Percentiles rank a stretch among this genome's conserved stretches.
Evolutionary conservation across 2,888 invertebrate species (phyloP).

Genomic region (Ochropacha duplaris): DNA sequence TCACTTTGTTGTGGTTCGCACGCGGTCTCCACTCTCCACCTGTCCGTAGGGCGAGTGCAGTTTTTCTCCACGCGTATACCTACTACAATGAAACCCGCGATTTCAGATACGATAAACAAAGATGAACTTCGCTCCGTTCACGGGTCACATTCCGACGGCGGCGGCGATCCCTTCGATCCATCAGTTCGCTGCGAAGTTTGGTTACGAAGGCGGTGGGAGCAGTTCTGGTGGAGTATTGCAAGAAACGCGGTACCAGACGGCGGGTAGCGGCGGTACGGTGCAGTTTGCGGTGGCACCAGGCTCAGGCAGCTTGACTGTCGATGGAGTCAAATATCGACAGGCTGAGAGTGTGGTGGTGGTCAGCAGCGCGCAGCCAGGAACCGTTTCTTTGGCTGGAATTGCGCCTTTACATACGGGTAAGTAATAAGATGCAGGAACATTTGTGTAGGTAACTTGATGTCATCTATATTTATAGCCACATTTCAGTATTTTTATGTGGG

Average conservation of each 20-base stretch:
- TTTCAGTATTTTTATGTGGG: too few relatives aligned
- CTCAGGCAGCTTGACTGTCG: slow-evolving; percentile 52
- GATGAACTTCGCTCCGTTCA: slow-evolving; percentile 95
- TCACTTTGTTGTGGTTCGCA: slow-evolving; percentile 47
- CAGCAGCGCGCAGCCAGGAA: slow-evolving; percentile 79
- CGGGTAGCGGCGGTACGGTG: slow-evolving; percentile 48
- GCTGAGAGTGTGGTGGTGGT: slow-evolving; percentile 79
- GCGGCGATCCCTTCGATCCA: slow-evolving; percentile 91
- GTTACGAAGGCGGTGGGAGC: slow-evolving; percentile 69
- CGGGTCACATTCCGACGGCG: slow-evolving; percentile 89
- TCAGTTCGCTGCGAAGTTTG: slow-evolving; percentile 91
- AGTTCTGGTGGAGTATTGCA: slow-evolving; percentile 60
- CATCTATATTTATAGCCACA: too few relatives aligned
- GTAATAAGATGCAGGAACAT: too few relatives aligned
- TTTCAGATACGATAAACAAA: slow-evolving; percentile 45
- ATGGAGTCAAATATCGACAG: slow-evolving; percentile 85
- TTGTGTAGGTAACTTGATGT: too few relatives aligned
- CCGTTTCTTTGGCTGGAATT: slow-evolving; percentile 62
- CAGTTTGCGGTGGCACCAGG: slow-evolving; percentile 66
- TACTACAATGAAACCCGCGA: slow-evolving; percentile 39
- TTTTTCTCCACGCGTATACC: slow-evolving; percentile 25
- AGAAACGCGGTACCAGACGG: slow-evolving; percentile 67
- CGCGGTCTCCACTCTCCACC: slow-evolving; percentile 29
- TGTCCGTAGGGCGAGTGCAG: slow-evolving; percentile 38
- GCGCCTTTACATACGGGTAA: slow-evolving; percentile 74